Base-by-base conservation (phyloP, 1,140 invertebrate species). In the Tetraneura akinire region DNA sequence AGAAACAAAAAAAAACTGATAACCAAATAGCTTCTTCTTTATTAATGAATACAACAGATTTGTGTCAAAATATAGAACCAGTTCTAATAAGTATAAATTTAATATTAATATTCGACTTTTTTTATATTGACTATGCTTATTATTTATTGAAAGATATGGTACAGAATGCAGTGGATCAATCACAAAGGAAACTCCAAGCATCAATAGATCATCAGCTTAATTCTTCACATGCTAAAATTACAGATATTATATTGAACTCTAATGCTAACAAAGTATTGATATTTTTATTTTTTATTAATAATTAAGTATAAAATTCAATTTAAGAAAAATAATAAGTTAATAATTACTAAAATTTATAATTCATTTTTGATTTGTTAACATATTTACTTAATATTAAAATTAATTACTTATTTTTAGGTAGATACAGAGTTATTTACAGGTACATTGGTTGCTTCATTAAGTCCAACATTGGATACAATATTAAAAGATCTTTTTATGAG, bases 401-500 rank as follows among this genome's bases (percentile, higher is more conserved):
- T n/a, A n/a, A n/a, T 9, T 4, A 55, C 21, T 9, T 81, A 66
- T 68, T 85, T 84, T 51, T 83, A 93, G 89, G 89, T 90, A 81
- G 89, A 95, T 21, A 89, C 91, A 81, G 94, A 96, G 81, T 87
- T 89, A 0, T 86, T 96, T 71, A 90, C 91, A 80, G 85, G 89
- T 37, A 88, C 91, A 1, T 89, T 93, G 11, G 88, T 90, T 1
- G 89, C 88, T 80, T 89, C 91, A 0, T 86, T 93, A 14, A 89
- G 90, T 83, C 88, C 89, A 2, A 88, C 88, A 26, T 89, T 94
- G 26, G 90, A 92, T 81, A 86, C 88, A 18, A 90, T 90, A 64
- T 94, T 92, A 85, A 91, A 90, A 81, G 91, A 94, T 73, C 88
- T 91, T 3, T 92, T 96, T 82, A 88, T 89, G 49, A 90, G 89